A percentile compares a stretch with the other conserved stretches of the same genome.
These are phyloP conservation scores for Allobates femoralis DNA, from an alignment of 2,797 vertebrate genomes.

Conservation along the genomic window DNA sequence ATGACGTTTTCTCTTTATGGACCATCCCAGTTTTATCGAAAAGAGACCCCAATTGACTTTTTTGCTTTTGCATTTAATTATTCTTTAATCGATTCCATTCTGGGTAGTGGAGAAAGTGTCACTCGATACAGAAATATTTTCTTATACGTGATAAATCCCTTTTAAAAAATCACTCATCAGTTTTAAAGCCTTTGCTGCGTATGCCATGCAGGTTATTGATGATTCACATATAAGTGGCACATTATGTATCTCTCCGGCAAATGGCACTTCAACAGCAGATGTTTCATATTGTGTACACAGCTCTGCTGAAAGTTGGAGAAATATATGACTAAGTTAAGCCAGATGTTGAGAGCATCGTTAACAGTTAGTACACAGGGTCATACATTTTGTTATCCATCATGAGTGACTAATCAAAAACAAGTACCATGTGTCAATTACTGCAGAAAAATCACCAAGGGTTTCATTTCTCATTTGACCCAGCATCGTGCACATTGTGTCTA, in stretches of 20 bases:
- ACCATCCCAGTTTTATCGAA: no score
- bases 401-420: constrained; percentile 50
- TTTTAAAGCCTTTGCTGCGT: constrained; percentile 14
- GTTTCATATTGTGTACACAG: constrained; percentile 52
- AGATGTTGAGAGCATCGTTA: constrained; percentile 54
- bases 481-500: constrained; percentile 26
- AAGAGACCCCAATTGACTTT: background rate
- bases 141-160: constrained; percentile 12
- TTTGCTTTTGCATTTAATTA: background rate
- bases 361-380: constrained; percentile 49
- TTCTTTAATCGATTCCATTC: background rate
- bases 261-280: constrained; percentile 56
- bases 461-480: constrained; percentile 36
- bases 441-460: constrained; percentile 39
- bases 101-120: background rate
- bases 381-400: constrained; percentile 43
- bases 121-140: background rate
- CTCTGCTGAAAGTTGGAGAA: constrained; percentile 46
- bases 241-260: constrained; percentile 40
- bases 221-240: constrained; percentile 25
- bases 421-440: constrained; percentile 48
- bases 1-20: no score
- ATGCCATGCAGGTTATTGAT: constrained; percentile 39
- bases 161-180: constrained; percentile 29
- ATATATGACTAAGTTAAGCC: constrained; percentile 58